Evolutionary conservation across 2,888 invertebrate genomes (phyloP).

Genomic region (Pachydiplax longipennis): DNA sequence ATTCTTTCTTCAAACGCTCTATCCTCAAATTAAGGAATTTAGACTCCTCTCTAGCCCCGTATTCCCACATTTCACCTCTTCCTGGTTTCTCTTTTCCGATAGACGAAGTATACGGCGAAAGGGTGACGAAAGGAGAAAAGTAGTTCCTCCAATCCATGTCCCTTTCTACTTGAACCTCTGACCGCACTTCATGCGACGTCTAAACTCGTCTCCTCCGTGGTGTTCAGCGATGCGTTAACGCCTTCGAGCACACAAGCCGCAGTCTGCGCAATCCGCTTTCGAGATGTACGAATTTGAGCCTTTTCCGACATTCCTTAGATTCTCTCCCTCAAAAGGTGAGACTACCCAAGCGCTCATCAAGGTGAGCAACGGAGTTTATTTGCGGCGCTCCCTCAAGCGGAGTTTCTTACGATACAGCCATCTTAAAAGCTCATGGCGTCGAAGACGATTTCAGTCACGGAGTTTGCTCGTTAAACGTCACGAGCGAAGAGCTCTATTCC

Average conservation of each 20-base stretch:
- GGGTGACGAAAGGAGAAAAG: background rate
- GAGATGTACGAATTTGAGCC: background rate
- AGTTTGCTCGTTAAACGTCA: no score
- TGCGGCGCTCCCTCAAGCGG: no score
- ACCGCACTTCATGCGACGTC: background rate
- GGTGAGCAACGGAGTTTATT: no score
- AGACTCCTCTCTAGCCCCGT: no score
- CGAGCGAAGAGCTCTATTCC: no score
- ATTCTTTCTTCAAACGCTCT: no score
- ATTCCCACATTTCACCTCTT: no score
- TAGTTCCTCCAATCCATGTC: background rate
- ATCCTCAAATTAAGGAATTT: no score
- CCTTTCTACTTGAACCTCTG: background rate
- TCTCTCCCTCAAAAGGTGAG: background rate
- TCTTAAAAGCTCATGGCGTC: no score
- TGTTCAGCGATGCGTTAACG: background rate
- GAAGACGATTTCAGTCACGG: no score
- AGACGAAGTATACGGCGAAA: background rate
- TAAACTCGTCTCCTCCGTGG: background rate
- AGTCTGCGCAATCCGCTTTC: background rate
- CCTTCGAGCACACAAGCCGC: background rate
- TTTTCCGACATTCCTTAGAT: background rate
- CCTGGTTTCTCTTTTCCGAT: background rate
- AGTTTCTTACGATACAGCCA: no score
- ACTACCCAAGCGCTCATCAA: background rate